Evolutionary conservation across 2,888 invertebrate genomes (phyloP).

Genomic region (Drosophila nr. medialis): DNA sequence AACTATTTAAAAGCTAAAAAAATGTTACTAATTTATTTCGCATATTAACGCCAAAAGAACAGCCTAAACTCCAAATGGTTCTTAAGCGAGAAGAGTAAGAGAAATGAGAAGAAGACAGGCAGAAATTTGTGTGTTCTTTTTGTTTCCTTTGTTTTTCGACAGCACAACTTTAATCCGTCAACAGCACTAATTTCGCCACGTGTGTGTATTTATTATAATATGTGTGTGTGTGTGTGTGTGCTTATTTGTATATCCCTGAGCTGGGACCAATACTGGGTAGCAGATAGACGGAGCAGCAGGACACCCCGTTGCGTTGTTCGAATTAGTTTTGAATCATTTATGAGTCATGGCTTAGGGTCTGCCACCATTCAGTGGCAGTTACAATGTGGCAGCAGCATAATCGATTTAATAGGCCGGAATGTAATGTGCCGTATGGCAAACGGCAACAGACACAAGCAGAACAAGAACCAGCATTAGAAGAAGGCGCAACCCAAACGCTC

Average conservation of each 20-base stretch:
- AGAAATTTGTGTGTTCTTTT: conserved; percentile 25
- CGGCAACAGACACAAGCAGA: conserved; percentile 7
- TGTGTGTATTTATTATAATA: conserved; percentile 48
- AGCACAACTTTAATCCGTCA: conserved; percentile 65
- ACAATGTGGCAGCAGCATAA: conserved; percentile 58
- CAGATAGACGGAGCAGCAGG: conserved; percentile 37
- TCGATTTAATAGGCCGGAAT: conserved; percentile 74
- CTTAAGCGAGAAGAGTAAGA: background rate
- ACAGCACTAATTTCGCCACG: conserved; percentile 62
- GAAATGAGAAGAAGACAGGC: conserved; percentile 26
- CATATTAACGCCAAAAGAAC: background rate
- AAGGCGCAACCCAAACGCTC: conserved; percentile 19
- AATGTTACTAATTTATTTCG: background rate
- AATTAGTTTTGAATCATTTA: conserved; percentile 81
- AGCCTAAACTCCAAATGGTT: background rate
- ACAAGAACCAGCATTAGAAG: background rate
- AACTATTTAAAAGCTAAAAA: background rate
- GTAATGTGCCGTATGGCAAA: conserved; percentile 68
- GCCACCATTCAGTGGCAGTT: conserved; percentile 60
- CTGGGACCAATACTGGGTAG: conserved; percentile 37
- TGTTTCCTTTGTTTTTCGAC: conserved; percentile 24
- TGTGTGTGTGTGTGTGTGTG: conserved; percentile 14
- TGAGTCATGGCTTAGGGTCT: conserved; percentile 79
- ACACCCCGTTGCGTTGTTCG: conserved; percentile 67
- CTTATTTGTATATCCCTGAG: conserved; percentile 28